phyloP scores from a whole-genome alignment of 2,113 vertebrate species.

The Phrynosoma platyrhinos region DNA sequence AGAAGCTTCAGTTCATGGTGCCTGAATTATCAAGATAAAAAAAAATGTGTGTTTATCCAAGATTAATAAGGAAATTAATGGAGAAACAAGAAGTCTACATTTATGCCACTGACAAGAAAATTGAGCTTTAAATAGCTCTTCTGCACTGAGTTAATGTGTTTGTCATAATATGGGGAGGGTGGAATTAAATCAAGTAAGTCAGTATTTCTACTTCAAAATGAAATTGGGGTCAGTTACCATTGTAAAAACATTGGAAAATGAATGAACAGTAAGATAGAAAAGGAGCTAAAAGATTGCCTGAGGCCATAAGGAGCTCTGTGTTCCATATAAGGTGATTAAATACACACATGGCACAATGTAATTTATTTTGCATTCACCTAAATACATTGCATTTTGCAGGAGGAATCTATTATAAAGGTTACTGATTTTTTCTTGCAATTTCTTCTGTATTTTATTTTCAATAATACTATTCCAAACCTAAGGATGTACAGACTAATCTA shows the following conservation, averaged over 20 bases:
- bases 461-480: neutral
- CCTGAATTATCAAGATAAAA: slow-evolving; percentile 23
- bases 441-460: neutral
- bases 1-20: slow-evolving; percentile 10
- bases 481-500: neutral
- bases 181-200: slow-evolving; percentile 19
- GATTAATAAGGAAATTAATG: slow-evolving; percentile 28
- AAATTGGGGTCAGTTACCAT: slow-evolving; percentile 11
- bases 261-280: slow-evolving; percentile 19
- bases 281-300: slow-evolving; percentile 25
- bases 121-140: slow-evolving; percentile 26
- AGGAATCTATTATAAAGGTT: neutral
- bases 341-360: slow-evolving; percentile 9
- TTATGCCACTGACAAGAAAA: slow-evolving; percentile 22
- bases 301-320: slow-evolving; percentile 11
- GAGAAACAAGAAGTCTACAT: slow-evolving; percentile 26
- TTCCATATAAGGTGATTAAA: slow-evolving; percentile 22
- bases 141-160: slow-evolving; percentile 49
- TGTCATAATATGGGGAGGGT: slow-evolving; percentile 38
- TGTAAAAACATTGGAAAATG: slow-evolving; percentile 27
- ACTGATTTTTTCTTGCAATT: neutral
- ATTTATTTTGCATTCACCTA: slow-evolving; percentile 24
- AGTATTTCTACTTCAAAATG: slow-evolving; percentile 35
- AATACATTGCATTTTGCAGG: neutral
- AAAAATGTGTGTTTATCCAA: slow-evolving; percentile 20